These are phyloP conservation scores for Drosophila bunnanda DNA, from an alignment of 2,888 invertebrate species.

Conservation along the genomic window DNA sequence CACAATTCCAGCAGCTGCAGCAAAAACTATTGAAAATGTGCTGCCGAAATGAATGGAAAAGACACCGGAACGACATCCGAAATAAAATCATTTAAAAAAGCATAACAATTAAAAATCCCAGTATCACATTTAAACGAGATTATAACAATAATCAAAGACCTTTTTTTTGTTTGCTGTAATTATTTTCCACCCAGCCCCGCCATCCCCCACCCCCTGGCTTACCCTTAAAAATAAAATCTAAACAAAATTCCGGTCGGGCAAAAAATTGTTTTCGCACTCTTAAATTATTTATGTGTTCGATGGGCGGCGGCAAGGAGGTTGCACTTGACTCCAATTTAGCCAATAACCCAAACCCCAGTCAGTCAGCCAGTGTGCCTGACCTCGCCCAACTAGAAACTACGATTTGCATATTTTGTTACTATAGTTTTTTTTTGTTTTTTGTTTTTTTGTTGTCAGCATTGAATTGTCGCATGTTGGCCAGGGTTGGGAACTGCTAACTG, in stretches of 20 bases:
- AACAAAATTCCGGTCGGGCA: conserved; percentile 22
- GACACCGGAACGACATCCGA: conserved; percentile 15
- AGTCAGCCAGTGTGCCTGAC: conserved; percentile 24
- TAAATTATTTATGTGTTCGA: conserved; percentile 47
- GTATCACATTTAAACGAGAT: conserved; percentile 25
- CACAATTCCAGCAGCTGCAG: conserved; percentile 8
- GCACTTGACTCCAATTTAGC: conserved; percentile 72
- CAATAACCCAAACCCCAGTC: conserved; percentile 36
- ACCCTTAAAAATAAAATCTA: conserved; percentile 12
- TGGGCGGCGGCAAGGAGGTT: conserved; percentile 55
- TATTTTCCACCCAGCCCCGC: conserved; percentile 17
- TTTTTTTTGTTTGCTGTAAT: conserved; percentile 9
- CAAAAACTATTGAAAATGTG: conserved; percentile 18
- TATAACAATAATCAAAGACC: conserved; percentile 25
- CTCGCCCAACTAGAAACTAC: conserved; percentile 41
- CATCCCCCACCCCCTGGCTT: too few relatives aligned
- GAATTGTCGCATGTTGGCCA: conserved; percentile 66
- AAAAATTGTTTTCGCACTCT: conserved; percentile 35
- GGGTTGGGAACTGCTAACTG: conserved; percentile 29
- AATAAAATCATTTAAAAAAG: conserved; percentile 32
- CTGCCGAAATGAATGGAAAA: conserved; percentile 21
- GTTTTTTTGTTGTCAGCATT: conserved; percentile 45
- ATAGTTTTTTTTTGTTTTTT: conserved; percentile 4
- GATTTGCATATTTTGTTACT: conserved; percentile 49
- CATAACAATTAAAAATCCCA: conserved; percentile 26